phyloP scores from a whole-genome alignment of 64 coral and sea anemone genomes.

The Catalaphyllia jardinei region DNA sequence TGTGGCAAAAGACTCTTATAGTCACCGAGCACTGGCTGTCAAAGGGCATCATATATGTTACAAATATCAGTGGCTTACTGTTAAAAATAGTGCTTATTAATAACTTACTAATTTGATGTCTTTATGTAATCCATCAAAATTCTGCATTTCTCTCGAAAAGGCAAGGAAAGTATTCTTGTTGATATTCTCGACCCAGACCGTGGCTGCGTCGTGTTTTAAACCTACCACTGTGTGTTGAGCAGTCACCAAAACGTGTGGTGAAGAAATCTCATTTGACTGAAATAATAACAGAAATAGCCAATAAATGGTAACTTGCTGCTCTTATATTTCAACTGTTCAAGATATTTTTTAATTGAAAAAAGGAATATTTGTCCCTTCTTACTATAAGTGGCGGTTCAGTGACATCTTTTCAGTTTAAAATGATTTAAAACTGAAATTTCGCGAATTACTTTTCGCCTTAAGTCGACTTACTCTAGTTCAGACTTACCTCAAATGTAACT shows the following conservation, averaged over 20 bases:
- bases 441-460: no score
- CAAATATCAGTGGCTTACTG: no score
- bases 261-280: conserved; percentile 1
- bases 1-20: no score
- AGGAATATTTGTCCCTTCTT: no score
- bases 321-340: no score
- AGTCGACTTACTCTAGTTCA: background rate
- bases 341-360: no score
- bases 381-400: no score
- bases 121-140: conserved; percentile 59
- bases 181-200: conserved; percentile 55
- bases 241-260: conserved; percentile 32
- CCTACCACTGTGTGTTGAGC: conserved; percentile 16
- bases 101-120: conserved; percentile 53
- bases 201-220: conserved; percentile 47
- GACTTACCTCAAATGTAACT: background rate
- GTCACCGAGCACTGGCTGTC: no score
- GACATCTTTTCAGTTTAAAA: no score
- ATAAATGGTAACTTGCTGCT: no score
- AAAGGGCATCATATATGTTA: no score
- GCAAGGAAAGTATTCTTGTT: conserved; percentile 22
- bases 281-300: background rate
- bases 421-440: no score
- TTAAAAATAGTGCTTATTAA: background rate
- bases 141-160: conserved; percentile 62